Conservation (phyloP, 2,113 vertebrate genomes). For the Strix aluco region DNA sequence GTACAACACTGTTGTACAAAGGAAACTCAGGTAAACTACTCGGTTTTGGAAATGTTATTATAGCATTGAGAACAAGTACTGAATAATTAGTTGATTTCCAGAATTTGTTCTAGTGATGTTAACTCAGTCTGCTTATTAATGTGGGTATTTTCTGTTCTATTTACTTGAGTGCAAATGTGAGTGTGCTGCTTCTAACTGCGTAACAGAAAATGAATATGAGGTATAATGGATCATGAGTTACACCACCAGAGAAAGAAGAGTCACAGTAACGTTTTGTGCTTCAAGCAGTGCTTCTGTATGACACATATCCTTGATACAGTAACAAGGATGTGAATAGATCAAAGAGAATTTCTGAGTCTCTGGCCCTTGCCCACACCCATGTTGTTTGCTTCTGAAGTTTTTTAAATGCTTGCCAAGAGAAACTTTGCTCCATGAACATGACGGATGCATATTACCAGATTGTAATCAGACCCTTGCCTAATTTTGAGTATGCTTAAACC, state of each 20-base stretch:
- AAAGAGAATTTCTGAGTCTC: background rate
- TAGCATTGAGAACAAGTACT: background rate
- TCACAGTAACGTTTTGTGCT: background rate
- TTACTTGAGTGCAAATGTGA: background rate
- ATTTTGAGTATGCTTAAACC: background rate
- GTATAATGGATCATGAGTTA: background rate
- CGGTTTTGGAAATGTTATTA: background rate
- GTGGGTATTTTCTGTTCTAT: background rate
- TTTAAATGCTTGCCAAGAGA: background rate
- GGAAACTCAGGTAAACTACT: background rate
- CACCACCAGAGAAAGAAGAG: background rate
- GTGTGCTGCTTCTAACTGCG: rapidly evolving
- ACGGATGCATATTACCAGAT: rapidly evolving
- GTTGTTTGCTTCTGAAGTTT: background rate
- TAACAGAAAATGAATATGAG: background rate
- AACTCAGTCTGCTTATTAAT: background rate
- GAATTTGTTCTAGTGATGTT: background rate
- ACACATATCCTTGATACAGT: background rate
- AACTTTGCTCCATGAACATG: background rate
- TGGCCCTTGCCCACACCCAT: background rate
- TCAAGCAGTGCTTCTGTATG: background rate
- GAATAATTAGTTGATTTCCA: background rate
- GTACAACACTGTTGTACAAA: background rate
- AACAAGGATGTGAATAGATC: background rate
- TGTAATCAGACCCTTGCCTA: background rate